phyloP scores from a whole-genome alignment of 2,888 invertebrate species.

The Seladonia tumulorum region DNA sequence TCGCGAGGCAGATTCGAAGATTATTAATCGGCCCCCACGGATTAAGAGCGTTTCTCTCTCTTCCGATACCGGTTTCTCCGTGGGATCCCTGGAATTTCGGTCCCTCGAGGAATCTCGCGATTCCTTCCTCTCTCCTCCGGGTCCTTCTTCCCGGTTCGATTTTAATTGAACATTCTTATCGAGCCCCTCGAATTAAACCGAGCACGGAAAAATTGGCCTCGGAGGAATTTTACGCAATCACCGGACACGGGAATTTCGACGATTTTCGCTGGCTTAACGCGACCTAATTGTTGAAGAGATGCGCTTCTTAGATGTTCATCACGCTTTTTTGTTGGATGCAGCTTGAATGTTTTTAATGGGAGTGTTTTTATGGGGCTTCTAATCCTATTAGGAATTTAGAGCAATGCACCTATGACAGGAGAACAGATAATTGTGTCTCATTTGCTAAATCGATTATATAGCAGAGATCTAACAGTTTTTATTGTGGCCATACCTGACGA shows the following conservation, averaged over 20 bases:
- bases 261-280: not conserved
- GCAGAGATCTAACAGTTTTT: too few relatives aligned
- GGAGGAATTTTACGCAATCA: not conserved
- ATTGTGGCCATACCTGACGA: too few relatives aligned
- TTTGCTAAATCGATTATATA: too few relatives aligned
- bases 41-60: slow-evolving; percentile 72
- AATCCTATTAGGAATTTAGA: too few relatives aligned
- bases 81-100: slow-evolving; percentile 29
- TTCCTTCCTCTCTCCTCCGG: not conserved
- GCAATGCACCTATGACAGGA: too few relatives aligned
- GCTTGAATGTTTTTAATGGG: too few relatives aligned
- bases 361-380: too few relatives aligned
- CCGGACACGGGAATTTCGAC: not conserved
- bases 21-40: slow-evolving; percentile 76
- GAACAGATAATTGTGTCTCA: too few relatives aligned
- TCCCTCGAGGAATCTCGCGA: slow-evolving; percentile 38
- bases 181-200: slow-evolving; percentile 1
- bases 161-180: slow-evolving; percentile 9
- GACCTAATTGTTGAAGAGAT: too few relatives aligned
- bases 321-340: too few relatives aligned
- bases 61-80: slow-evolving; percentile 73
- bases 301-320: too few relatives aligned
- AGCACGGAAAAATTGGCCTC: not conserved
- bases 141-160: not conserved
- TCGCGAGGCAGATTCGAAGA: slow-evolving; percentile 33